phyloP scores from a whole-genome alignment of 2,113 vertebrate genomes.

The Trochalopteron elliotii region DNA sequence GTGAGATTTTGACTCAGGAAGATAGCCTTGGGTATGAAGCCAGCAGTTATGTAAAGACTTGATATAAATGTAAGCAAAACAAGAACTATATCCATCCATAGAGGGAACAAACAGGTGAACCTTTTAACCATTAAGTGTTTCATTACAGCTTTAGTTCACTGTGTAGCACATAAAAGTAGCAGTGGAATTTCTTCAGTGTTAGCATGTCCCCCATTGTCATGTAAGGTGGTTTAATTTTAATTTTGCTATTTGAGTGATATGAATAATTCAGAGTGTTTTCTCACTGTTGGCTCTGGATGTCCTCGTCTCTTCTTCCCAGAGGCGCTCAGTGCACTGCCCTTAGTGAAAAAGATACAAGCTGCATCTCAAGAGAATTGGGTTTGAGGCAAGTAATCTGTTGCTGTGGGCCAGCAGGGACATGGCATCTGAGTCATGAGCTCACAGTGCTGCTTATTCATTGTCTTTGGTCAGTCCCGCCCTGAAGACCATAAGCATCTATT shows the following conservation, averaged over 20 bases:
- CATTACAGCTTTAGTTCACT: neutral
- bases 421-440: neutral
- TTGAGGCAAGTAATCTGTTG: neutral
- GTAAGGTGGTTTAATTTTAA: constrained; percentile 57
- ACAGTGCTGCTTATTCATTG: neutral
- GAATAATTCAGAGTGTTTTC: constrained; percentile 62
- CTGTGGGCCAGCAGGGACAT: neutral
- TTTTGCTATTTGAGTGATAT: constrained; percentile 48
- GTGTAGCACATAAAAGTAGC: neutral
- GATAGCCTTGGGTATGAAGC: neutral
- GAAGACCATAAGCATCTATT: neutral
- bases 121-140: constrained; percentile 11
- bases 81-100: neutral
- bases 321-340: neutral
- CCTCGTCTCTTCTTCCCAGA: neutral
- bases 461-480: neutral
- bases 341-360: neutral
- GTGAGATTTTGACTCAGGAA: neutral
- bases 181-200: constrained; percentile 12
- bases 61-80: neutral
- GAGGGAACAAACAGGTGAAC: neutral
- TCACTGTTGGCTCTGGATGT: neutral
- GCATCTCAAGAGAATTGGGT: neutral
- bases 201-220: constrained; percentile 16
- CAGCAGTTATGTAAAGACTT: neutral